Base-by-base conservation (phyloP, 2,797 vertebrate genomes). In the Microcaecilia unicolor region DNA sequence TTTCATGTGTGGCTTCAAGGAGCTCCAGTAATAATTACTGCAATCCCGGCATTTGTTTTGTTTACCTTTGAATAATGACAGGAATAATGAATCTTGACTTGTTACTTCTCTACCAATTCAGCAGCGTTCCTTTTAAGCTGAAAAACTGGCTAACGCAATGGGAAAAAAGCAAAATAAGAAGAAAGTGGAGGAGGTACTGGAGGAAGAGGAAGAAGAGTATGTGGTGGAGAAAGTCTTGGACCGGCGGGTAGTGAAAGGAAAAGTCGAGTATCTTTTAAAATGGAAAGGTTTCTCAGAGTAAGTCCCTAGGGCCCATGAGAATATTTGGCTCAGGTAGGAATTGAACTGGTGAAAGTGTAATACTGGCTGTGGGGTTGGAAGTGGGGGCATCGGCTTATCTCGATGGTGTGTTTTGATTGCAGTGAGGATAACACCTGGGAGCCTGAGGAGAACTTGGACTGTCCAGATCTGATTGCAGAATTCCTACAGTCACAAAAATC, bases 401-500 rank as follows among this genome's bases (percentile, higher is more conserved):
- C 15, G 14, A 22, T 31, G 31, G 40, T 31, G 23, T 42, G 27
- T 31, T 60, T 25, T 61, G 31, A 2, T 65, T 68, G 41, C 78
- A 99, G 95, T 30, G 92, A 93, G 24, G 94, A 99, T 36, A 99
- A 99, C 74, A 99, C 95, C 0, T 99, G 95, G 95, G 95, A 99
- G 58, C 95, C 95, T 1, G 93, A 97, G 28, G 95, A 97, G 67
- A 99, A 99, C 72, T 70, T 99, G 22, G 95, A 99, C 58, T 98
- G 95, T 64, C 94, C 95, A 0, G 95, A 99, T 52, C 76, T 99
- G 55, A 98, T 98, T 6, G 93, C 92, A 2, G 94, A 99, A 38
- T 99, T 91, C 49, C 83, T 99, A 14, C 92, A 97, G 51, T 92
- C 91, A 2, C 94, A 98, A 65, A 97, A 94, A 72, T 64, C 70